Evolutionary conservation across 2,797 vertebrate species (phyloP), one percentile per base, ranked within the genome.

Genomic region (Lepilemur septentrionalis): DNA sequence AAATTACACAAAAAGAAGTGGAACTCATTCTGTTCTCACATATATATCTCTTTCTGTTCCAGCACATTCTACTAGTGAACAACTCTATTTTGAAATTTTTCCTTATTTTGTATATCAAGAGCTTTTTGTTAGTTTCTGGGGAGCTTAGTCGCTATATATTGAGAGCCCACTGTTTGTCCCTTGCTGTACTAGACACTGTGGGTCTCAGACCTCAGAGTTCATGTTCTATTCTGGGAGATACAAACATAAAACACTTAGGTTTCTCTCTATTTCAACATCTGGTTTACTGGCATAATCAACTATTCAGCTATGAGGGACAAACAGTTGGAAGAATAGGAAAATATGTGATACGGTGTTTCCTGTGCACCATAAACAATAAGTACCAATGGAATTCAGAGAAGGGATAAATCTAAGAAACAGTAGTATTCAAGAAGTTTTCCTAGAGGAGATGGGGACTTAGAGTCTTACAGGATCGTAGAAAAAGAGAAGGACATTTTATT

Each of bases 281-380:
- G 65, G 52, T 76, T 94, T 91, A 91, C 94, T 89, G 93, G 72
- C 65, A 89, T 93, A 75, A 52, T 96, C 79, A 91, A 0, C 75
- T 81, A 30, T 81, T 93, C 88, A 59, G 35, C 79, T 93, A 75
- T 95, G 79, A 96, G 86, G 91, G 82, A 95, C 91, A 94, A 91
- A 88, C 69, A 95, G 65, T 81, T 96, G 95, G 83, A 95, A 75
- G 79, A 97, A 88, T 96, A 85, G 83, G 76, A 92, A 94, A 92
- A 91, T 81, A 70, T 91, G 76, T 89, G 85, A 63, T 63, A 57
- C 5, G 46, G 20, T 30, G 63, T 48, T 97, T 97, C 89, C 94
- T 95, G 88, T 84, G 63, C 5, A 14, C 92, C 43, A 15, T 79
- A 89, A 95, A 88, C 89, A 94, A 2, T 63, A 63, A 59, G 86